Evolutionary conservation across 2,888 invertebrate genomes (phyloP).

Genomic region (Drepana falcataria): DNA sequence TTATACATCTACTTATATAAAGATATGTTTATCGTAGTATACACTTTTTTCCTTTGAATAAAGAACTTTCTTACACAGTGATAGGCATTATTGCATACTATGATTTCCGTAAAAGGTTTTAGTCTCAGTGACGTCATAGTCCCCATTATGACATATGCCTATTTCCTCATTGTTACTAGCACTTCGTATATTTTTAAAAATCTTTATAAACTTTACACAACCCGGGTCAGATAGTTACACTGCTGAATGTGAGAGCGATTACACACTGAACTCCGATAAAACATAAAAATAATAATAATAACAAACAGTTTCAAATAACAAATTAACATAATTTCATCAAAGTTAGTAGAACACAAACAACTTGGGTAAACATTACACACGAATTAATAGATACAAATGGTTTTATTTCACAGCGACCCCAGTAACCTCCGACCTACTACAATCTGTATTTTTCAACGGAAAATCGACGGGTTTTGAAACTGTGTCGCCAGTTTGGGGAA

Average conservation of each 20-base stretch:
- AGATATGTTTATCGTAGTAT: too few relatives aligned
- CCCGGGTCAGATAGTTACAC: background rate
- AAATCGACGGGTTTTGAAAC: slow-evolving; percentile 53
- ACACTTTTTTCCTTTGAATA: too few relatives aligned
- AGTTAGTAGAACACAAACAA: background rate
- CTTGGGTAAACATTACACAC: background rate
- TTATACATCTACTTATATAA: too few relatives aligned
- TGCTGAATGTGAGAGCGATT: background rate
- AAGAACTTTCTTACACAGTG: too few relatives aligned
- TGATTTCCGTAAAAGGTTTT: too few relatives aligned
- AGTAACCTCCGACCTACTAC: slow-evolving; percentile 52
- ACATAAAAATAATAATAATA: background rate
- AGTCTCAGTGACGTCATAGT: too few relatives aligned
- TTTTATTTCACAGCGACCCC: slow-evolving; percentile 20
- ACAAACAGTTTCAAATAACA: background rate
- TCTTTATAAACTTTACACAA: too few relatives aligned
- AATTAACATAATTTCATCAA: background rate
- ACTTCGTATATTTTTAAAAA: too few relatives aligned
- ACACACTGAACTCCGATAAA: background rate
- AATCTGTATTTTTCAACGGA: slow-evolving; percentile 54
- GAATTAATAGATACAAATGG: background rate
- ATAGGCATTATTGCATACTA: too few relatives aligned
- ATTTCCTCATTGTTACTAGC: too few relatives aligned
- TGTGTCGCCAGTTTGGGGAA: slow-evolving; percentile 71
- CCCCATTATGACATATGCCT: too few relatives aligned